Evolutionary conservation across 2,888 invertebrate species (phyloP), one percentile per base, ranked within the genome.

Genomic region (Tachystola acroxantha): DNA sequence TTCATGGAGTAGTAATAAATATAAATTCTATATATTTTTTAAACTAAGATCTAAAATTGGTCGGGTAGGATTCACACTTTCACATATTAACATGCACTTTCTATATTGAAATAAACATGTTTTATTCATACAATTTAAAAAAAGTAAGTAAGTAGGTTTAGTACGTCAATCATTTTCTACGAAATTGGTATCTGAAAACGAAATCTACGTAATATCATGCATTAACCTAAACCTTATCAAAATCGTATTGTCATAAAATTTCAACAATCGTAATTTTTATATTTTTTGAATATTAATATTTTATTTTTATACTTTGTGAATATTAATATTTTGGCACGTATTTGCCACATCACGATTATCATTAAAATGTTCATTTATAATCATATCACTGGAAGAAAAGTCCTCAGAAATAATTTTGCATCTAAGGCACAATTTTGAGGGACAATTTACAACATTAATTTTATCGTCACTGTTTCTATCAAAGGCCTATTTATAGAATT

Each of bases 61-160:
- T 85, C 85, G 65, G 81, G 80, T 77, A 84, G 79, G 81, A 79
- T 75, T 77, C 76, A 79, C 80, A 75, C 74, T 57, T 62, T 57
- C 53, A 67, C 68, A 60, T 49, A 58, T 57, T 60, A 61, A 55
- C 61, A 60, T 60, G 42, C 54, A 52, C 45, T 53, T 36, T 48
- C 36, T 55, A 54, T 53, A 53, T 52, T 47, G 54, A 41, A 38
- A n/a, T 44, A 50, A 51, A 47, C 39, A 38, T 33, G 42, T 40
- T 40, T 36, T 37, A 47, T 46, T 44, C 43, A 41, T 46, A 41
- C 43, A n/a, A n/a, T n/a, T n/a, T n/a, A n/a, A n/a, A n/a, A n/a
- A n/a, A n/a, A n/a, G n/a, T n/a, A n/a, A n/a, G n/a, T n/a, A n/a
- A n/a, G n/a, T n/a, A n/a, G n/a, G n/a, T n/a, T n/a, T n/a, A n/a